Evolutionary conservation across 2,797 vertebrate species (phyloP), one percentile per base, ranked within the genome.

Genomic region (Gephyroberyx darwinii): DNA sequence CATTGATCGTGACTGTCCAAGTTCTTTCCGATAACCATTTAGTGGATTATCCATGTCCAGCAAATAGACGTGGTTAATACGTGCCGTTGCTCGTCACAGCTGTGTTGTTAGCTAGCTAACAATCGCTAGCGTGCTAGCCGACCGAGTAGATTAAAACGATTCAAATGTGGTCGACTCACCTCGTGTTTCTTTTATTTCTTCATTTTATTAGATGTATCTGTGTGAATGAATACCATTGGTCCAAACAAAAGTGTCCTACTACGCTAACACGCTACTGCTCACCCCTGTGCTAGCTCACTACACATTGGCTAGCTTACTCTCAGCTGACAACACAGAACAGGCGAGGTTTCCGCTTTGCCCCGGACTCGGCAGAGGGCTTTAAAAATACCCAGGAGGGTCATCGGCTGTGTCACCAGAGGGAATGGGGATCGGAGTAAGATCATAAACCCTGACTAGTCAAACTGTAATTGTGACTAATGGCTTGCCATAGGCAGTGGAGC

Each of bases 341-440:
- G 41, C 62, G 77, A 39, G 33, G 39, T 79, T 86, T 89, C 88
- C 78, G 84, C 77, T 82, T 82, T 45, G 64, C 50, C 56, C 33
- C 13, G 1, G n/a, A 64, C 59, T 61, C 12, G 22, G 14, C 26
- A 16, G 54, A 1, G 58, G 47, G 75, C 76, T 87, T 83, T 85
- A 86, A 86, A 88, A 63, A 65, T 47, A 8, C 66, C 54, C 78
- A 51, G 2, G 47, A 16, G 47, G 31, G 39, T 56, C 37, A 12
- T 65, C 80, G 63, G 53, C 79, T 43, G 81, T 62, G 69, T 8
- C 51, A 58, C 51, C 9, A 59, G 48, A 14, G 61, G 1, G 53
- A 39, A 43, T 52, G 50, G 50, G 50, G 13, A 54, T 74, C 3
- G 50, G 10, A 2, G 50, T 22, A 63, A 51, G 8, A n/a, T 74